Conservation (phyloP, 2,888 invertebrate genomes). For the Pherbina coryleti region DNA sequence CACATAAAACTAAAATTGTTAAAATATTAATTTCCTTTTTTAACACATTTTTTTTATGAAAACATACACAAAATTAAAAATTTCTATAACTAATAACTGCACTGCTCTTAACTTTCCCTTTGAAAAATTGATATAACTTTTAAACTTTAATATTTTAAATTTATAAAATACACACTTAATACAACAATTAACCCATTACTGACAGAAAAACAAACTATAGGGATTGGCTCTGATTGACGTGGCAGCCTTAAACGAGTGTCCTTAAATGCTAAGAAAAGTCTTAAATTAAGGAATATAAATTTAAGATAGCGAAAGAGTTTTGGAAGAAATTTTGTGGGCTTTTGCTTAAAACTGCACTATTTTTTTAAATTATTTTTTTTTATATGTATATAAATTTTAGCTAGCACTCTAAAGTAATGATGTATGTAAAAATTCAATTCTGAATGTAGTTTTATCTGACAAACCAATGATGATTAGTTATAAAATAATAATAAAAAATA, state of each 20-base stretch:
- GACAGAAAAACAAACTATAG: not conserved
- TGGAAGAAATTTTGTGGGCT: constrained; percentile 5
- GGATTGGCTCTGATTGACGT: constrained; percentile 26
- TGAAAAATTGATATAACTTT: not conserved
- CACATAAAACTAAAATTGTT: not conserved
- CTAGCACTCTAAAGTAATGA: not conserved
- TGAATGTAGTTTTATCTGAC: not conserved
- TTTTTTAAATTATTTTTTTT: constrained; percentile 14
- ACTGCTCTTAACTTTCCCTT: not conserved
- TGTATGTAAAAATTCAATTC: not conserved
- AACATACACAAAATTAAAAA: not conserved
- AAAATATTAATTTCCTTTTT: not conserved
- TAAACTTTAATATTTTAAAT: not conserved
- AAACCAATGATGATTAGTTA: not conserved
- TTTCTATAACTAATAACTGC: not conserved
- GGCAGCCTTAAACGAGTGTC: constrained; percentile 40
- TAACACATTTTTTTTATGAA: not conserved
- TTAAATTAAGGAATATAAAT: constrained; percentile 30
- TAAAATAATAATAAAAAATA: too few species aligned
- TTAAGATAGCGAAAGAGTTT: not conserved
- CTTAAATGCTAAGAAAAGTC: constrained; percentile 34
- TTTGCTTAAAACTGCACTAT: constrained; percentile 21
- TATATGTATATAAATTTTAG: constrained; percentile 13
- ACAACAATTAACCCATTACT: not conserved
- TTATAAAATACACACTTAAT: not conserved